These are phyloP conservation scores for Rachycentron canadum DNA, from an alignment of 2,797 vertebrate genomes.

Conservation along the genomic window DNA sequence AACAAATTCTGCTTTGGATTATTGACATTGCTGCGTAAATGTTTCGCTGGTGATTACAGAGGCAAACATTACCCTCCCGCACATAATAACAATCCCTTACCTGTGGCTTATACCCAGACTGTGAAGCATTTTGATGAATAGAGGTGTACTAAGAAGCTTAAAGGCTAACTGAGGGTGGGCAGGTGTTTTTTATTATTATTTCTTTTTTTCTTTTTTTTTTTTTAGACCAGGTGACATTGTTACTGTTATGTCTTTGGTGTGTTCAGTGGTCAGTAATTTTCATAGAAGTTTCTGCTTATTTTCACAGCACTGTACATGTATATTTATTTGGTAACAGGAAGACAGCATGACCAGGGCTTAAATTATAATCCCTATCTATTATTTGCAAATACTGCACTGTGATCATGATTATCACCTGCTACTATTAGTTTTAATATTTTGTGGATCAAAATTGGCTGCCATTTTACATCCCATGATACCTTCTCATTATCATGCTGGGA, in stretches of 20 bases:
- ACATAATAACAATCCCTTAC: conserved; percentile 65
- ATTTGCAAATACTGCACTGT: not conserved
- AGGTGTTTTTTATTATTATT: too few species aligned
- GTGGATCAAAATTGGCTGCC: not conserved
- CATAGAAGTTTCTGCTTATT: not conserved
- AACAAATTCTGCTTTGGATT: conserved; percentile 54
- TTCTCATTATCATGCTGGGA: not conserved
- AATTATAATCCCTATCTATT: conserved; percentile 12
- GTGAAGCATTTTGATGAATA: conserved; percentile 61
- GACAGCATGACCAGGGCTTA: not conserved
- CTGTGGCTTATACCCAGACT: conserved; percentile 70
- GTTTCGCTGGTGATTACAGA: conserved; percentile 66
- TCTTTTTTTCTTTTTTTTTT: conserved; percentile 31
- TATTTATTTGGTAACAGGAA: conserved; percentile 17
- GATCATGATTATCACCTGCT: not conserved
- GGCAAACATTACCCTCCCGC: conserved; percentile 69
- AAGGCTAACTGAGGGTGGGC: conserved; percentile 59
- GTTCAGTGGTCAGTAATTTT: not conserved
- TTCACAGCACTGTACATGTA: not conserved
- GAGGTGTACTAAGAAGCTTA: conserved; percentile 75
- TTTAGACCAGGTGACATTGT: conserved; percentile 28
- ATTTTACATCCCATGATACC: not conserved
- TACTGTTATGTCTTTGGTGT: conserved; percentile 27
- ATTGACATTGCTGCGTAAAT: conserved; percentile 65
- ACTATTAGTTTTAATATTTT: not conserved